A percentile compares a stretch with the other conserved stretches of the same genome.
phyloP scores from a whole-genome alignment of 2,888 invertebrate species.

The Cephus nigrinus region DNA sequence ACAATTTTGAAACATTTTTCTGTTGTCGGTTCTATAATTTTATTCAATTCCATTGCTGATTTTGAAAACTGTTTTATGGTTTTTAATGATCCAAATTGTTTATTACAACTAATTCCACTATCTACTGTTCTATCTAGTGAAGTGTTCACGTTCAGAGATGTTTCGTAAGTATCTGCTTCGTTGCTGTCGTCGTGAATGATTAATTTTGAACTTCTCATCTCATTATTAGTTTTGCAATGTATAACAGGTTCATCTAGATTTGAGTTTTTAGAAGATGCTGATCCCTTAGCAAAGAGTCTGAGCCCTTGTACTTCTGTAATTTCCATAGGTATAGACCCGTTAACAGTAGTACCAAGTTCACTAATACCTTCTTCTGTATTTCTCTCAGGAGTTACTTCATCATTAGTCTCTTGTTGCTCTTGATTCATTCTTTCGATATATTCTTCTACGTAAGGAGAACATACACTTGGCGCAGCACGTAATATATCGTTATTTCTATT shows the following conservation, averaged over 20 bases:
- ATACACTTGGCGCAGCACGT: constrained; percentile 39
- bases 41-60: background rate
- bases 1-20: background rate
- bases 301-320: background rate
- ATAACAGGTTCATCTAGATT: background rate
- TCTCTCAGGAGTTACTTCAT: background rate
- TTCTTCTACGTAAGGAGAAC: constrained; percentile 48
- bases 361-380: background rate
- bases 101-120: background rate
- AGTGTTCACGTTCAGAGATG: constrained; percentile 52
- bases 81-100: constrained; percentile 3
- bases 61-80: constrained; percentile 6
- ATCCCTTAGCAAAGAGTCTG: too few relatives aligned
- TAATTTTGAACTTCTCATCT: background rate
- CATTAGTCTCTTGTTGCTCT: background rate
- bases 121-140: constrained; percentile 32
- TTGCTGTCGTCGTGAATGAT: background rate
- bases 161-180: constrained; percentile 22
- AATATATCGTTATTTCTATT: constrained; percentile 7
- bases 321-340: background rate
- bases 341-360: background rate
- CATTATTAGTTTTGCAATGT: background rate
- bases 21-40: background rate
- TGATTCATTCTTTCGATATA: constrained; percentile 1
- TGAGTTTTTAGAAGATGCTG: too few relatives aligned